phyloP scores from a whole-genome alignment of 2,888 invertebrate species.

The Coelogynopora nodosa region DNA sequence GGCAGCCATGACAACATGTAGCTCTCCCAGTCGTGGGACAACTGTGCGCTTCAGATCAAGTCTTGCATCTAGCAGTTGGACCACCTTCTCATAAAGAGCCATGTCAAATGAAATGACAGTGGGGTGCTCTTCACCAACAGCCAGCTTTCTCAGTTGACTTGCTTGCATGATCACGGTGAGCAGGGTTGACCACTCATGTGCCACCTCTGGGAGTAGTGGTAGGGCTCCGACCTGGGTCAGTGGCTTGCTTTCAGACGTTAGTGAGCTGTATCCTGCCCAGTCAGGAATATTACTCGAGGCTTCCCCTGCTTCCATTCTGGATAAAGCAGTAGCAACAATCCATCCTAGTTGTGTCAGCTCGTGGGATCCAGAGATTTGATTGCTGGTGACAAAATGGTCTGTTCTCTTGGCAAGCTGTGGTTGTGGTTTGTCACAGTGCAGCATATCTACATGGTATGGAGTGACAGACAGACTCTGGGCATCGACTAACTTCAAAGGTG shows the following conservation, averaged over 20 bases:
- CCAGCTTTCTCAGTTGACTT: constrained; percentile 11
- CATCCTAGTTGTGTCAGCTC: constrained; percentile 45
- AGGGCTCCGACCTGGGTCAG: constrained; percentile 36
- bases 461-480: neutral
- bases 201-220: constrained; percentile 45
- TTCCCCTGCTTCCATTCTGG: constrained; percentile 42
- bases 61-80: constrained; percentile 45
- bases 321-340: constrained; percentile 40
- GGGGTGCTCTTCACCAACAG: constrained; percentile 43
- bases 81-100: constrained; percentile 46
- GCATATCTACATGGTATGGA: neutral
- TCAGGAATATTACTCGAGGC: constrained; percentile 32
- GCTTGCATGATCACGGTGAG: constrained; percentile 41
- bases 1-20: constrained; percentile 43
- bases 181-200: constrained; percentile 44
- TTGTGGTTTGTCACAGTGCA: neutral
- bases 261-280: constrained; percentile 46
- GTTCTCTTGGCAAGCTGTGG: neutral
- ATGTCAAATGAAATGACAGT: constrained; percentile 46
- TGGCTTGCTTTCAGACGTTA: constrained; percentile 42
- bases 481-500: neutral
- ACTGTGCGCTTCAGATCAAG: constrained; percentile 43
- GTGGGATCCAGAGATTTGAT: neutral
- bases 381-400: neutral
- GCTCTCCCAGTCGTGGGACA: constrained; percentile 44